These are phyloP conservation scores for Euthynnus affinis DNA, from an alignment of 2,797 vertebrate genomes.

Conservation along the genomic window DNA sequence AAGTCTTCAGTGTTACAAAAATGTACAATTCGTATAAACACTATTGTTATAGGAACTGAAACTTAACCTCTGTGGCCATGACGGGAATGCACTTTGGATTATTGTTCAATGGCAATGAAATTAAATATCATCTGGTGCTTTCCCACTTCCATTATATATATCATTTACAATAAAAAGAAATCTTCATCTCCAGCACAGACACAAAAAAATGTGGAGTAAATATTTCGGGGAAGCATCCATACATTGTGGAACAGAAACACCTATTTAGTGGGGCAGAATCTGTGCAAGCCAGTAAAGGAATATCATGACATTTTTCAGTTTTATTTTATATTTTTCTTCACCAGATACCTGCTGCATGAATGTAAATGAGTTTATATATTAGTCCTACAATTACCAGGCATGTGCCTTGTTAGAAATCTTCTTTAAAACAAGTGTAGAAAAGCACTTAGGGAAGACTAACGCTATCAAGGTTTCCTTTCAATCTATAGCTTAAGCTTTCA, in stretches of 20 bases:
- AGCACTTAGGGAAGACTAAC: slow-evolving; percentile 70
- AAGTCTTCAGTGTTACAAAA: slow-evolving; percentile 82
- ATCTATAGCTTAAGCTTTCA: slow-evolving; percentile 61
- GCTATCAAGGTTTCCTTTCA: slow-evolving; percentile 62
- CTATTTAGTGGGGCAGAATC: slow-evolving; percentile 27
- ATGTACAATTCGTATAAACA: slow-evolving; percentile 84
- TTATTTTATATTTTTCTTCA: neutral
- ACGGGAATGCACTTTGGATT: slow-evolving; percentile 67
- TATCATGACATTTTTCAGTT: slow-evolving; percentile 6
- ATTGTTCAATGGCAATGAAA: slow-evolving; percentile 59
- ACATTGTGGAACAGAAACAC: slow-evolving; percentile 41
- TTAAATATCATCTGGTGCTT: slow-evolving; percentile 51
- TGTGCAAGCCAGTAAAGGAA: slow-evolving; percentile 47
- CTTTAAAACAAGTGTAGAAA: slow-evolving; percentile 55
- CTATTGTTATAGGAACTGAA: slow-evolving; percentile 67
- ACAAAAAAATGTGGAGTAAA: slow-evolving; percentile 55
- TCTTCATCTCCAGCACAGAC: slow-evolving; percentile 42
- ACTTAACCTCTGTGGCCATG: slow-evolving; percentile 61
- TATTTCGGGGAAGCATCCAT: slow-evolving; percentile 38
- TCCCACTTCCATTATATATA: slow-evolving; percentile 48
- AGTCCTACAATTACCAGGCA: slow-evolving; percentile 40
- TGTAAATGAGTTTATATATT: slow-evolving; percentile 14
- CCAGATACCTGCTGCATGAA: neutral
- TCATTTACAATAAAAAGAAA: slow-evolving; percentile 29
- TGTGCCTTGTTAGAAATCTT: slow-evolving; percentile 38